Base-by-base conservation (phyloP, 2,888 invertebrate genomes). In the Synergus laeviventris region DNA sequence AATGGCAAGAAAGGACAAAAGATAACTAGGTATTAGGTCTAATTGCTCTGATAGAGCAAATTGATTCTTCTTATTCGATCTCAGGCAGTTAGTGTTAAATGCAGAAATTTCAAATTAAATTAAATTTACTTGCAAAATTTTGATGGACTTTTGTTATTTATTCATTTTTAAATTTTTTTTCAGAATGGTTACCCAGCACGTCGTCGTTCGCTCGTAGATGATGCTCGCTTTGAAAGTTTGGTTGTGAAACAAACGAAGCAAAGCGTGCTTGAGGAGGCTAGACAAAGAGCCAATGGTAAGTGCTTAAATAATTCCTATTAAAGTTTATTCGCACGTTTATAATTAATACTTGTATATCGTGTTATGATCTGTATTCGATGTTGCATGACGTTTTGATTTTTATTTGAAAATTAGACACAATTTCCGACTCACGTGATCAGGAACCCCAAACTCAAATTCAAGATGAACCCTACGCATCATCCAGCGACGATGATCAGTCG, bases 131-230 rank as follows among this genome's bases (percentile, higher is more conserved):
- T 24, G 1, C 56, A 12, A 21, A 24, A 56, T 11, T 18, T 24
- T 56, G 5, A 56, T 4, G 9, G 4, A 1, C 12, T 21, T 21
- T 24, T 56, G 5, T 75, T 54, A 61, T 45, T 74, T 81, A n/a
- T n/a, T n/a, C n/a, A n/a, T n/a, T n/a, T n/a, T n/a, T n/a, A n/a
- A n/a, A n/a, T 76, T 78, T 91, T 91, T 88, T 94, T 94, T 59
- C 93, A 99, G 98, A 98, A 99, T 93, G 99, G 98, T 82, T 98
- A 98, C 91, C 97, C 98, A 86, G 97, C 98, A 81, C 95, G 98
- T 88, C 95, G 98, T 87, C 96, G 98, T 88, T 98, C 98, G 82
- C 94, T 99, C 82, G 99, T 99, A 75, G 99, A 98, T 89, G 99
- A 99, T 92, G 99, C 99, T 85, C 96, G 98, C 87, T 99, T 99